phyloP scores from a whole-genome alignment of 2,888 invertebrate species.

The Caenorhabditis auriculariae region DNA sequence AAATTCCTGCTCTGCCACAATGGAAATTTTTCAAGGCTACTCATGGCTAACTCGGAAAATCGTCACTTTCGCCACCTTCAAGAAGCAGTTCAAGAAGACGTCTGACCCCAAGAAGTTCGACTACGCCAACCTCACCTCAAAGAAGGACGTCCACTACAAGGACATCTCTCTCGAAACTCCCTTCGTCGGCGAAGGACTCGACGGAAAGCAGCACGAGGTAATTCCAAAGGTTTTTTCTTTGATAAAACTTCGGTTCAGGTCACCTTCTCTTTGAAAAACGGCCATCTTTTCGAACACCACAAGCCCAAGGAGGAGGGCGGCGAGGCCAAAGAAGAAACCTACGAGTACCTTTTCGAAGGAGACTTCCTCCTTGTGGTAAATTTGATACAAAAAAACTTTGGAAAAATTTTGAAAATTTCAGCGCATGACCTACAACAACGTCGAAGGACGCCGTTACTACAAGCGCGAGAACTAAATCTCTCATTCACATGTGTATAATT shows the following conservation, averaged over 20 bases:
- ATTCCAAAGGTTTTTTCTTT: not conserved
- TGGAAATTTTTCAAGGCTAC: constrained; percentile 30
- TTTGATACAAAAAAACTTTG: not conserved
- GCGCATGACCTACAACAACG: constrained; percentile 53
- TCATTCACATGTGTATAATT: too few species aligned
- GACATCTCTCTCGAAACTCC: constrained; percentile 48
- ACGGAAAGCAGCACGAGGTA: constrained; percentile 56
- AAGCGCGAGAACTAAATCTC: constrained; percentile 39
- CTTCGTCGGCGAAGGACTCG: constrained; percentile 58
- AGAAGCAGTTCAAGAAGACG: constrained; percentile 46
- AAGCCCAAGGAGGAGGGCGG: constrained; percentile 34
- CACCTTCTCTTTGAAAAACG: constrained; percentile 44
- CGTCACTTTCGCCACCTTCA: constrained; percentile 49
- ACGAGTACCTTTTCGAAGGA: constrained; percentile 53
- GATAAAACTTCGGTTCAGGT: constrained; percentile 46
- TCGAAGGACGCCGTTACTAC: constrained; percentile 56
- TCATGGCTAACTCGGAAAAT: constrained; percentile 54
- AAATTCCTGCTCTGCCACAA: not conserved
- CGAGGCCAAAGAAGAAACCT: constrained; percentile 57
- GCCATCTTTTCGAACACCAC: constrained; percentile 46
- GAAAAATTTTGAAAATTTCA: constrained; percentile 23
- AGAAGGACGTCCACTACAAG: constrained; percentile 59
- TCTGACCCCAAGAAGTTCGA: constrained; percentile 25
- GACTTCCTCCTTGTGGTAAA: constrained; percentile 49
- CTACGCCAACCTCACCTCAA: constrained; percentile 53